Evolutionary conservation across 2,888 invertebrate species (phyloP).

Genomic region (Tanytarsus gracilentus): DNA sequence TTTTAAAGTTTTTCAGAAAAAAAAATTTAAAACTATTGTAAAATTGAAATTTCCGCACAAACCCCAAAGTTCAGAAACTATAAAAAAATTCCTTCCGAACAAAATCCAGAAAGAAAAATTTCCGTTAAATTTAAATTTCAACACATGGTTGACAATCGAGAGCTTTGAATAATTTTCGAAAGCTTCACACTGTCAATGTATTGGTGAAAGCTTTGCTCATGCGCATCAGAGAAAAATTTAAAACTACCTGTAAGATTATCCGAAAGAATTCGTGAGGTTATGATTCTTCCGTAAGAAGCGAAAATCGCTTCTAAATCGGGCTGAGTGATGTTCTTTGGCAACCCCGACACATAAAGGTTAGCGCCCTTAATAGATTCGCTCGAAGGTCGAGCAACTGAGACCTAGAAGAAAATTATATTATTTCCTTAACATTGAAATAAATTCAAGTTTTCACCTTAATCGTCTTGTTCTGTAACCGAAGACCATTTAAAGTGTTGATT

Average conservation of each 20-base stretch:
- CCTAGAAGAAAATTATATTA: slow-evolving; percentile 33
- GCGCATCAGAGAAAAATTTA: neutral
- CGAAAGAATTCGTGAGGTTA: slow-evolving; percentile 93
- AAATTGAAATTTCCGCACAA: no score
- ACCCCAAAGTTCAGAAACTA: no score
- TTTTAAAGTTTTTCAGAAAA: no score
- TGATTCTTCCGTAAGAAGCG: slow-evolving; percentile 90
- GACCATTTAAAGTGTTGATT: slow-evolving; percentile 94
- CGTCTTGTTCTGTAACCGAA: slow-evolving; percentile 97
- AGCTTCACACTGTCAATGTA: neutral
- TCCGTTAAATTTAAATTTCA: no score
- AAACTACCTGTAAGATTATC: slow-evolving; percentile 60
- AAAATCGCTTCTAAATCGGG: slow-evolving; percentile 90
- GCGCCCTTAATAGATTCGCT: slow-evolving; percentile 98
- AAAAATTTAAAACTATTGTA: no score
- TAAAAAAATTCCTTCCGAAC: no score
- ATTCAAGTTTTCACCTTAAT: slow-evolving; percentile 67
- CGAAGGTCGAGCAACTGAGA: slow-evolving; percentile 90
- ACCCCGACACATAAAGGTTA: slow-evolving; percentile 92
- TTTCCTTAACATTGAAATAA: neutral
- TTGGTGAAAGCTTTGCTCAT: neutral
- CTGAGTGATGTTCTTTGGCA: slow-evolving; percentile 95
- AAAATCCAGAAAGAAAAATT: no score
- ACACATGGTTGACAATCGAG: no score
- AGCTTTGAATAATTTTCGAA: no score